phyloP scores from a whole-genome alignment of 2,888 invertebrate genomes.

The Nymphalis polychloros region DNA sequence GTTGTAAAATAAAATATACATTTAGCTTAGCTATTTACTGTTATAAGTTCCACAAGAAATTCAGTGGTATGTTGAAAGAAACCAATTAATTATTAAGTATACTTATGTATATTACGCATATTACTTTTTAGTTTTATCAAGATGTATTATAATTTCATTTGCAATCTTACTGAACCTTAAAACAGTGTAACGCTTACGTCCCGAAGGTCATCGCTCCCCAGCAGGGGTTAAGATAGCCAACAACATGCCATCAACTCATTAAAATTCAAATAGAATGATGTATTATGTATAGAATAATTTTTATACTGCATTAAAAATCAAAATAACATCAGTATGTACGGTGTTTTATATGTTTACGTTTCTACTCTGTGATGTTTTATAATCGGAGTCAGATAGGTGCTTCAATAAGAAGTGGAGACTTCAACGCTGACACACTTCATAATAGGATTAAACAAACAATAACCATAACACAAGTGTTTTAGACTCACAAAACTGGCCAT shows the following conservation, averaged over 20 bases:
- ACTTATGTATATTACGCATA: too few species aligned
- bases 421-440: not conserved
- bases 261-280: conserved; percentile 20
- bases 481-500: too few species aligned
- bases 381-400: not conserved
- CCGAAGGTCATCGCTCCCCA: conserved; percentile 45
- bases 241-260: conserved; percentile 32
- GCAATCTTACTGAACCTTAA: conserved; percentile 10
- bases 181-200: conserved; percentile 17
- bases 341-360: not conserved
- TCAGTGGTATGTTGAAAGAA: too few species aligned
- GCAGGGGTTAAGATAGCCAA: conserved; percentile 44
- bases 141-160: not conserved
- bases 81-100: too few species aligned
- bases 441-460: not conserved
- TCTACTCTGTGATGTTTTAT: not conserved
- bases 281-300: conserved; percentile 7
- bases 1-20: too few species aligned
- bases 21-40: too few species aligned
- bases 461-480: not conserved
- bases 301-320: not conserved
- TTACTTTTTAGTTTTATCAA: too few species aligned
- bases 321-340: not conserved
- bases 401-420: not conserved
- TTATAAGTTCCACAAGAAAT: too few species aligned